Conservation (phyloP, 2,888 invertebrate species). For the Thecocarcelia acutangulata region DNA sequence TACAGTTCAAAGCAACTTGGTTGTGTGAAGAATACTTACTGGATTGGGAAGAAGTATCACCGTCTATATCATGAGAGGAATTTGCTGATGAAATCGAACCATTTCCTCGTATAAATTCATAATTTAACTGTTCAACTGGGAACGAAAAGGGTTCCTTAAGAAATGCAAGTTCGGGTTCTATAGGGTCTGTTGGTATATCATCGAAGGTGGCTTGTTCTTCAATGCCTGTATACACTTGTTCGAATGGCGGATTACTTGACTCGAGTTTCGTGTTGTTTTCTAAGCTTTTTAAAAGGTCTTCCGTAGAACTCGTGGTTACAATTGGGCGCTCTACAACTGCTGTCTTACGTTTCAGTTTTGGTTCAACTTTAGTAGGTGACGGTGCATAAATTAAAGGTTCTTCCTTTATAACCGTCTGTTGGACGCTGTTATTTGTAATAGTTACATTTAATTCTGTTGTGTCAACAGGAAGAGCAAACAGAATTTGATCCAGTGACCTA, state of each 20-base stretch:
- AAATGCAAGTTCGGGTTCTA: slow-evolving; percentile 76
- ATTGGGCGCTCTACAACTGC: slow-evolving; percentile 78
- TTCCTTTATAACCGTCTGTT: slow-evolving; percentile 74
- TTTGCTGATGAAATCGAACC: slow-evolving; percentile 45
- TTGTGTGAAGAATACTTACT: slow-evolving; percentile 78
- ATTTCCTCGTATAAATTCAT: background rate
- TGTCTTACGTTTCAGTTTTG: slow-evolving; percentile 71
- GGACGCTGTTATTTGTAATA: slow-evolving; percentile 9
- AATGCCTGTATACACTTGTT: slow-evolving; percentile 50
- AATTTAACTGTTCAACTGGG: background rate
- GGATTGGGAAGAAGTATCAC: slow-evolving; percentile 79
- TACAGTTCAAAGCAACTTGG: slow-evolving; percentile 62
- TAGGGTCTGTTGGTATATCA: slow-evolving; percentile 72
- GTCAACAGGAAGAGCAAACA: slow-evolving; percentile 96
- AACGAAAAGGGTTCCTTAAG: slow-evolving; percentile 74
- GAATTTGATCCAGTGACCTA: slow-evolving; percentile 92
- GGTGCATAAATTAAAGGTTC: slow-evolving; percentile 89
- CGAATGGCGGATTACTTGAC: slow-evolving; percentile 41
- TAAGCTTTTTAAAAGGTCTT: slow-evolving; percentile 73
- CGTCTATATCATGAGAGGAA: slow-evolving; percentile 57
- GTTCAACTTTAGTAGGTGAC: slow-evolving; percentile 82
- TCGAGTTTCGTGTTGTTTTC: slow-evolving; percentile 65
- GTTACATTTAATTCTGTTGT: slow-evolving; percentile 88
- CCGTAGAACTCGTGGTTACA: slow-evolving; percentile 73
- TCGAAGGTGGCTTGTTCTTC: slow-evolving; percentile 11